phyloP scores from a whole-genome alignment of 1,140 invertebrate genomes.

The Drosophila ohnishii region DNA sequence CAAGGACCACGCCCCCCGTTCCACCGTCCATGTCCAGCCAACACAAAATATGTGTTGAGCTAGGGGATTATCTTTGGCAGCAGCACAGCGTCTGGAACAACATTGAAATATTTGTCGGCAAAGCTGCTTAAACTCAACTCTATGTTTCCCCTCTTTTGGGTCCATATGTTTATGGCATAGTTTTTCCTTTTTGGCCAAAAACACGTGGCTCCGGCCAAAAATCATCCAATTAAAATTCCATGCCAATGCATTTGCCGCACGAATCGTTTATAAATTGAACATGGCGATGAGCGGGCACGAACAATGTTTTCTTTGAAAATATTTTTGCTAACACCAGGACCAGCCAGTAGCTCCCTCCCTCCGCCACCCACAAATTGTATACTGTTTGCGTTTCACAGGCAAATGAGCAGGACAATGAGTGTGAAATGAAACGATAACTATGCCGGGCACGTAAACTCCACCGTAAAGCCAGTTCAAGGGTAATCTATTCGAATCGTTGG shows the following conservation, averaged over 20 bases:
- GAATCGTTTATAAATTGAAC: conserved; percentile 60
- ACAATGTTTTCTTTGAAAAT: conserved; percentile 79
- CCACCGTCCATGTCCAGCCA: background rate
- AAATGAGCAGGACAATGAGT: conserved; percentile 44
- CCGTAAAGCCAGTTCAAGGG: background rate
- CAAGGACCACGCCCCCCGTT: conserved; percentile 3
- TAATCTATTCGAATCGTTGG: conserved; percentile 28
- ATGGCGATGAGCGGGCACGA: background rate
- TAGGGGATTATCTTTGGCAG: conserved; percentile 68
- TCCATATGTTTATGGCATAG: conserved; percentile 54
- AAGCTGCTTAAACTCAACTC: conserved; percentile 44
- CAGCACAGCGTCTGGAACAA: conserved; percentile 56
- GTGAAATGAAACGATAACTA: conserved; percentile 53
- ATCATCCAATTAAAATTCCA: conserved; percentile 81
- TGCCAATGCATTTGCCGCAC: conserved; percentile 75
- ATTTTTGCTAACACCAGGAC: conserved; percentile 68
- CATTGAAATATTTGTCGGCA: conserved; percentile 65
- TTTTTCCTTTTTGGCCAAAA: conserved; percentile 35
- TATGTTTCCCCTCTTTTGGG: conserved; percentile 2
- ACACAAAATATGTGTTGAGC: conserved; percentile 54
- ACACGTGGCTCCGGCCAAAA: conserved; percentile 67
- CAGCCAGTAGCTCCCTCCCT: conserved; percentile 1
- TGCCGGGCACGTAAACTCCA: conserved; percentile 36
- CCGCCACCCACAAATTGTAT: background rate
- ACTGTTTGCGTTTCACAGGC: conserved; percentile 49